Evolutionary conservation across 2,888 invertebrate genomes (phyloP).

Genomic region (Andrena hattorfiana): DNA sequence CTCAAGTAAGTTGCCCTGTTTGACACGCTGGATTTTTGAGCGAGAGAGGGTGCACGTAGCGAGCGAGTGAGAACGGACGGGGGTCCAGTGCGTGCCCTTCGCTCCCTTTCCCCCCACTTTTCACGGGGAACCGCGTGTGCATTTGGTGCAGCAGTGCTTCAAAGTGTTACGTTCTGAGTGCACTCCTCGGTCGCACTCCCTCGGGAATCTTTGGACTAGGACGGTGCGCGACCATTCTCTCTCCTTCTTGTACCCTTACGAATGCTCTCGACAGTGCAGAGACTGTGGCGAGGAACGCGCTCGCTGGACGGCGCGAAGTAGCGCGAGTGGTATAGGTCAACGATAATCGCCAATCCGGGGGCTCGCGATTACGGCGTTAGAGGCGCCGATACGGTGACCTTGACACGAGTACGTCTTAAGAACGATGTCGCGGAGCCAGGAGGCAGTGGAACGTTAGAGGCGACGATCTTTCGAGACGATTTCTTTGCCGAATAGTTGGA

Average conservation of each 20-base stretch:
- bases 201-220: constrained; percentile 28
- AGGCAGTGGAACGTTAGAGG: not conserved
- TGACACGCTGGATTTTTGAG: constrained; percentile 38
- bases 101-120: not conserved
- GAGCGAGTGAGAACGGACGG: constrained; percentile 40
- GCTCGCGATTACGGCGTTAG: not conserved
- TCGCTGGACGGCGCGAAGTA: not conserved
- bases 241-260: not conserved
- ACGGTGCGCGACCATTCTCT: constrained; percentile 16
- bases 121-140: constrained; percentile 62
- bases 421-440: not conserved
- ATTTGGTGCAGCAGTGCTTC: constrained; percentile 64
- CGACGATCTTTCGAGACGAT: not conserved
- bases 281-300: not conserved
- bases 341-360: not conserved
- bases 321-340: not conserved
- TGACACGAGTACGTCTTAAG: constrained; percentile 18
- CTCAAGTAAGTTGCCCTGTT: constrained; percentile 65
- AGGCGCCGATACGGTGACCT: constrained; percentile 28
- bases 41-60: constrained; percentile 26
- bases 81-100: constrained; percentile 42
- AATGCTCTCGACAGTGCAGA: not conserved
- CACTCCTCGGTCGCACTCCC: constrained; percentile 19
- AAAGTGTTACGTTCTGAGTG: constrained; percentile 57
- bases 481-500: constrained; percentile 3